These are phyloP conservation scores for Rhinoraja longicauda DNA, from an alignment of 2,797 vertebrate species.

Conservation along the genomic window DNA sequence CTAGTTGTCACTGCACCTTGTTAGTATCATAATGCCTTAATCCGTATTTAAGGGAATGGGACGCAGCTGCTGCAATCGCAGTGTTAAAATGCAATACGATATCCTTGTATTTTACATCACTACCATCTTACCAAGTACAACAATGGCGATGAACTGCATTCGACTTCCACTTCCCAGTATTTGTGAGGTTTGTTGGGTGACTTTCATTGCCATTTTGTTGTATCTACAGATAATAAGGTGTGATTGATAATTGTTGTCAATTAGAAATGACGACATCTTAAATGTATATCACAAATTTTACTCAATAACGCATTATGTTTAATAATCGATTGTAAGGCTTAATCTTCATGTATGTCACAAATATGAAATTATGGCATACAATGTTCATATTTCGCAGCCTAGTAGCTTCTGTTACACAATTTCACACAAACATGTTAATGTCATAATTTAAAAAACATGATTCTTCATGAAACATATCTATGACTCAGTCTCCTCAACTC, in stretches of 20 bases:
- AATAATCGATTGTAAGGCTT: neutral
- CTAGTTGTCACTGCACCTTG: neutral
- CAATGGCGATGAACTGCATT: neutral
- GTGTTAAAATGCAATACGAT: neutral
- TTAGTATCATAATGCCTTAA: too few species aligned
- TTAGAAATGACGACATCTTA: neutral
- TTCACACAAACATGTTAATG: neutral
- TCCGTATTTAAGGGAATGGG: neutral
- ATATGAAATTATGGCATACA: neutral
- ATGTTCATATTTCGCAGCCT: neutral
- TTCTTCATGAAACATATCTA: neutral
- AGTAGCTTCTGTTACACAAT: neutral
- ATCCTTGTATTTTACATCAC: neutral
- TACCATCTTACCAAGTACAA: conserved; percentile 12
- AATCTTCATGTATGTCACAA: neutral
- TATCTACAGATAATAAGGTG: neutral
- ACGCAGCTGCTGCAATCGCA: neutral
- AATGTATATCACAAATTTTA: neutral
- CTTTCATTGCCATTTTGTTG: neutral
- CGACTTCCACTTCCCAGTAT: neutral
- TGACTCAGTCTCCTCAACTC: neutral
- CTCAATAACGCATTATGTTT: neutral
- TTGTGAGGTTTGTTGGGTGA: neutral
- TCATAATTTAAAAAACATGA: neutral
- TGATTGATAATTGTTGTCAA: neutral